Base-by-base conservation (phyloP, 2,113 vertebrate genomes). In the Vimba vimba region DNA sequence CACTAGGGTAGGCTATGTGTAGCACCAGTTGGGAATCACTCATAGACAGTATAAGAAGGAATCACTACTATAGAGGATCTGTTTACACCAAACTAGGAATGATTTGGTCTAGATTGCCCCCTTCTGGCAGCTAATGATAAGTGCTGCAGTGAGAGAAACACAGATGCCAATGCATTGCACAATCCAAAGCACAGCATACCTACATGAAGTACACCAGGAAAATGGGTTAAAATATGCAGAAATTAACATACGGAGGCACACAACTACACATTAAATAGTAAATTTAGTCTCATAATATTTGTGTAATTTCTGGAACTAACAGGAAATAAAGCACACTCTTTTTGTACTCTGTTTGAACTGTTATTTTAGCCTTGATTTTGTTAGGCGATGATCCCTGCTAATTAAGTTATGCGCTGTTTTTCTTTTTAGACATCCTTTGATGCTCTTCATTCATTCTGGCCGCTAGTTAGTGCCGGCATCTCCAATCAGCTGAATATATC, bases 391-490 rank as follows among this genome's bases (percentile, higher is more conserved):
- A 85, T 85, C 66, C 85, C 73, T 76, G 82, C 59, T 83, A 90
- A 89, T 91, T 90, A 90, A 87, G 87, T 59, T 86, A 33, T 84
- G 81, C 74, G 23, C 52, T 4, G 64, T 87, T 64, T 83, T 84
- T 33, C 85, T 84, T 21, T 17, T 36, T 60, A 86, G 60, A 47
- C 71, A 25, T 85, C 45, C 79, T 88, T 90, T 87, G 60, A 87
- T 83, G 87, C 82, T 87, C 62, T 78, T 91, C 84, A 86, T 84
- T 84, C 86, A 62, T 90, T 91, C 85, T 78, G 39, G 33, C 80
- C n/a, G 23, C 89, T 86, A 92, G 90, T 94, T 93, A 92, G 89
- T 52, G 88, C 68, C 82, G 66, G 71, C 82, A 85, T 39, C 88
- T 84, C 93, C 88, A 85, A 90, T 79, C 83, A 23, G 60, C 71